phyloP scores from a whole-genome alignment of 1,140 invertebrate species.

The Musca domestica region DNA sequence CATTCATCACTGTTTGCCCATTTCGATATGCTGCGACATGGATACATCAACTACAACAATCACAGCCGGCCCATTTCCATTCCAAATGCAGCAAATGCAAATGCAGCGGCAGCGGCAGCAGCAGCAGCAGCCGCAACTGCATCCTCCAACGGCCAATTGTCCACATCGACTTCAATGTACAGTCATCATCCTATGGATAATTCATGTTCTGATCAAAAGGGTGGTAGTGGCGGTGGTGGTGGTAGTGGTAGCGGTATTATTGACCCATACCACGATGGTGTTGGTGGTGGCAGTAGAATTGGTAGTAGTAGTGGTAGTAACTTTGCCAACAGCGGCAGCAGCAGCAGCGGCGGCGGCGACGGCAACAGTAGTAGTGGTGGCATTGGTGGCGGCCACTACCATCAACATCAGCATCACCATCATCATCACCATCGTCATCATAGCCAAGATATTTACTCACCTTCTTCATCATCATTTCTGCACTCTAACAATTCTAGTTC shows the following conservation, averaged over 20 bases:
- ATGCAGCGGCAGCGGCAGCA: too few species aligned
- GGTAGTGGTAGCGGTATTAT: constrained; percentile 3
- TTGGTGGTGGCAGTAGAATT: constrained; percentile 26
- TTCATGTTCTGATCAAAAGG: constrained; percentile 46
- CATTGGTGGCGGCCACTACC: constrained; percentile 5
- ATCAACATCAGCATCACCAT: constrained; percentile 19
- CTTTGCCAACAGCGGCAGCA: constrained; percentile 8
- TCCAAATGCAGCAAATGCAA: constrained; percentile 20
- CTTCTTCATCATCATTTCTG: constrained; percentile 22
- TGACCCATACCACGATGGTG: constrained; percentile 25
- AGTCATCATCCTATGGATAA: constrained; percentile 49
- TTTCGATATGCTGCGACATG: constrained; percentile 20
- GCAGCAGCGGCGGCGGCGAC: constrained; percentile 8
- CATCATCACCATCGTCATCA: constrained; percentile 18
- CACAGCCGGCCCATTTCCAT: constrained; percentile 30
- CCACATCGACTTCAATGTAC: constrained; percentile 33
- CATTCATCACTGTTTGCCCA: constrained; percentile 30
- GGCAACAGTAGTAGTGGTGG: constrained; percentile 14
- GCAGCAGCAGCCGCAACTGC: not conserved
- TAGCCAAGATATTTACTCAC: constrained; percentile 18
- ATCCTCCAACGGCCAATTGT: constrained; percentile 27
- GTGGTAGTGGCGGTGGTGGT: constrained; percentile 27
- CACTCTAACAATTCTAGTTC: constrained; percentile 3
- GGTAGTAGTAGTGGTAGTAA: constrained; percentile 18
- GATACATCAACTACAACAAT: constrained; percentile 15